Conservation (phyloP, 2,888 invertebrate genomes). For the Arctia plantaginis region DNA sequence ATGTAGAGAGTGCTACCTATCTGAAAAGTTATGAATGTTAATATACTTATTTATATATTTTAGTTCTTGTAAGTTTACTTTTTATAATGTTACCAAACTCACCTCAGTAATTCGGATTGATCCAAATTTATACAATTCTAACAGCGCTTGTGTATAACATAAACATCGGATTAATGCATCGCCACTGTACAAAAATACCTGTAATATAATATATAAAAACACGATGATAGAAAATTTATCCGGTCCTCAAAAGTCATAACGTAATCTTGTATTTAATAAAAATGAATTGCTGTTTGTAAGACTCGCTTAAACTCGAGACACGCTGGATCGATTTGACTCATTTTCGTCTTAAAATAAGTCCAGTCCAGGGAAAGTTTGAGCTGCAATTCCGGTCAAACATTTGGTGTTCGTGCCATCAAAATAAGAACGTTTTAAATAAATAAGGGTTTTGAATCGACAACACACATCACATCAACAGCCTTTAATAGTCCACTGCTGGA, state of each 20-base stretch:
- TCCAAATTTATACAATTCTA: conserved; percentile 1
- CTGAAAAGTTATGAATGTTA: not conserved
- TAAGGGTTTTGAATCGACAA: too few species aligned
- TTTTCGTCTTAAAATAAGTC: too few species aligned
- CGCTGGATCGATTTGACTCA: too few species aligned
- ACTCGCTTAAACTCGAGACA: too few species aligned
- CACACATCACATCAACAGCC: too few species aligned
- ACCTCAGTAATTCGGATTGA: not conserved
- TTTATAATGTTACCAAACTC: not conserved
- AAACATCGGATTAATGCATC: conserved; percentile 9
- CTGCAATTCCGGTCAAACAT: too few species aligned
- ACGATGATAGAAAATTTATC: not conserved
- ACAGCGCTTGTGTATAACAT: not conserved
- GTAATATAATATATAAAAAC: not conserved
- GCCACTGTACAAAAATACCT: conserved; percentile 13
- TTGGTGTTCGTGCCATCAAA: too few species aligned
- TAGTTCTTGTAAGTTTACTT: not conserved
- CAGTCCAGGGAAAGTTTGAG: too few species aligned
- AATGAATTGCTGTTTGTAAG: too few species aligned
- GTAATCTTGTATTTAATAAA: too few species aligned
- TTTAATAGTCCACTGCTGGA: not conserved
- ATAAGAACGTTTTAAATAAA: too few species aligned
- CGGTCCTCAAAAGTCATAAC: not conserved
- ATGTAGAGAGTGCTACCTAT: not conserved
- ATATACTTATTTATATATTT: not conserved